Evolutionary conservation across 2,888 invertebrate genomes (phyloP), one percentile per base, ranked within the genome.

Genomic region (Drosophila demipolita): DNA sequence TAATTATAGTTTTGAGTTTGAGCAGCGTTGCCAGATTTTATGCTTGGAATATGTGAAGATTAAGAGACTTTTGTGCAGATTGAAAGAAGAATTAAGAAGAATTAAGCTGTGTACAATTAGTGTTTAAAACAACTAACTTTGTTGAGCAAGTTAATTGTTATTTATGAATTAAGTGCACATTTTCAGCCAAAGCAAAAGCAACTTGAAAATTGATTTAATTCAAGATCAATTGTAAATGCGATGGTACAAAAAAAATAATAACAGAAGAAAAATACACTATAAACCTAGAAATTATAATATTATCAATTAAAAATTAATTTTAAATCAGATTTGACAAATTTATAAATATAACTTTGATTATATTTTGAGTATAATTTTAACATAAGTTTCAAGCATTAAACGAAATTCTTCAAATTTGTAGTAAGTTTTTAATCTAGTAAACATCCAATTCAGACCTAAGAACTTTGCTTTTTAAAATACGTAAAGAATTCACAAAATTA

Each of bases 331-430:
- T 35, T 12, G 2, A 35, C 35, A 35, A 35, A 35, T 12, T 35
- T 35, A 5, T 29, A 29, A 29, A 5, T 29, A 4, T 5, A 29
- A 29, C 29, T 29, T 29, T 29, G 6, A 36, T 15, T 3, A 2
- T 36, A 36, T 15, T 36, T 36, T 29, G 6, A 36, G 36, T 3
- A 2, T 36, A 36, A 36, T 36, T 36, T 36, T 6, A 6, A 6
- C 3, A 36, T 0, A 0, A 1, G 6, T 15, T 36, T 15, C 6
- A 15, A n/a, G n/a, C n/a, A n/a, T n/a, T n/a, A n/a, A n/a, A n/a
- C n/a, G n/a, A n/a, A n/a, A n/a, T n/a, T n/a, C n/a, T n/a, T n/a
- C n/a, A n/a, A n/a, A n/a, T n/a, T 29, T 7, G 15, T 15, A 6
- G 36, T 36, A 6, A 36, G 15, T 36, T 15, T 15, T 36, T 36